A percentile compares a stretch with the other conserved stretches of the same genome.
phyloP scores from a whole-genome alignment of 2,888 invertebrate genomes.

The Spatulosminthurus flaviceps region DNA sequence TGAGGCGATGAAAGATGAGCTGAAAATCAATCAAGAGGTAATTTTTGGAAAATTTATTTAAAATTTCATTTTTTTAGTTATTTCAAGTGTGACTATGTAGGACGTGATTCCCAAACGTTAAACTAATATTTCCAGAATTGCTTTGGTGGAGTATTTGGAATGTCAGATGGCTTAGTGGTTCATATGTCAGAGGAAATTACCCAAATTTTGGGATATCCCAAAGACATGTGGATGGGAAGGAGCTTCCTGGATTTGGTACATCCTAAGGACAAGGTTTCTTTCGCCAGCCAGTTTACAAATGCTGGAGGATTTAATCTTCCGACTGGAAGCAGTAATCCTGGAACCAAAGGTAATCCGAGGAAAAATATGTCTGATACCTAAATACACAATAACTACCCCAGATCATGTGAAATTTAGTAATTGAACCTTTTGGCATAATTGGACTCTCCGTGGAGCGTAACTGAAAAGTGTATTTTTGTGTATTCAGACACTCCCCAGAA shows the following conservation, averaged over 20 bases:
- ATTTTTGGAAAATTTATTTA: background rate
- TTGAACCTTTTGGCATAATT: no score
- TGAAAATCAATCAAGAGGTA: slow-evolving; percentile 26
- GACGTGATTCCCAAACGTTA: no score
- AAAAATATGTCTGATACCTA: no score
- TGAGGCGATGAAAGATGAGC: slow-evolving; percentile 38
- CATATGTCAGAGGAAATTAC: slow-evolving; percentile 78
- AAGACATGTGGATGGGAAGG: slow-evolving; percentile 85
- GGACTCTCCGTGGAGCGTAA: no score
- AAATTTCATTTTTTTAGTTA: no score
- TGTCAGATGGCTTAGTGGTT: slow-evolving; percentile 83
- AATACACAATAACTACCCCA: no score
- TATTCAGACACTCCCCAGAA: background rate
- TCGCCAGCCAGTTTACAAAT: slow-evolving; percentile 75
- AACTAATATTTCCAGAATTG: slow-evolving; percentile 74
- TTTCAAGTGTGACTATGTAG: no score
- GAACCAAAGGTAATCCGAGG: slow-evolving; percentile 37
- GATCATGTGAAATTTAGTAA: no score
- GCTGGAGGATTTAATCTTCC: slow-evolving; percentile 56
- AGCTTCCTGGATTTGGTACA: slow-evolving; percentile 89
- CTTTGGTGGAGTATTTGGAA: slow-evolving; percentile 82
- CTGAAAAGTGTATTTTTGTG: background rate
- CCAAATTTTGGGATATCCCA: slow-evolving; percentile 78
- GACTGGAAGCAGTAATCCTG: slow-evolving; percentile 39
- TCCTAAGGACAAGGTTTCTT: slow-evolving; percentile 77